These are phyloP conservation scores for Lacerta agilis DNA, from an alignment of 2,797 vertebrate species.

Conservation along the genomic window DNA sequence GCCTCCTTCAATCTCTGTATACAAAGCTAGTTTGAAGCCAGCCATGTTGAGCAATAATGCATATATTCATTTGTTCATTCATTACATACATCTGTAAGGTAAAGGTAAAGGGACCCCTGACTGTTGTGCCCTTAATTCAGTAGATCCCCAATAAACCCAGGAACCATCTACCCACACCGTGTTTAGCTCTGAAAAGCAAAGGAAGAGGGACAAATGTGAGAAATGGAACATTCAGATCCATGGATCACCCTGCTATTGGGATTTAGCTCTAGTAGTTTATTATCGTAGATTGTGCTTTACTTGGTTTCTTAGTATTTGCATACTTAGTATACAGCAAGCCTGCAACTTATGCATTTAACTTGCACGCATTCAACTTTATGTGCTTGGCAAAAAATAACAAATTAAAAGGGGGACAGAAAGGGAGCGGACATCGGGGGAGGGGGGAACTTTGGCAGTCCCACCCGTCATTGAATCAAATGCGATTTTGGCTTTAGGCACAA, in stretches of 20 bases:
- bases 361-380: no score
- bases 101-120: no score
- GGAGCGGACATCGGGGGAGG: no score
- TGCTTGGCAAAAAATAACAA: no score
- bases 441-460: no score
- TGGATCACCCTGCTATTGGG: neutral
- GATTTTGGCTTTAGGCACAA: no score
- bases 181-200: neutral
- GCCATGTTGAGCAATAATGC: neutral
- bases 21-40: neutral
- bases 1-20: neutral
- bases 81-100: neutral
- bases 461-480: no score
- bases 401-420: no score
- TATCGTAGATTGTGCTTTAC: neutral
- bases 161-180: no score
- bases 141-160: neutral
- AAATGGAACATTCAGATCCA: neutral
- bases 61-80: no score
- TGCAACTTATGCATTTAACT: no score
- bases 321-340: slow-evolving; percentile 37
- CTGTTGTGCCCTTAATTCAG: neutral
- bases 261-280: neutral
- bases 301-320: neutral
- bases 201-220: neutral